These are phyloP conservation scores for Momotus momota DNA, from an alignment of 2,797 vertebrate species.

Conservation along the genomic window DNA sequence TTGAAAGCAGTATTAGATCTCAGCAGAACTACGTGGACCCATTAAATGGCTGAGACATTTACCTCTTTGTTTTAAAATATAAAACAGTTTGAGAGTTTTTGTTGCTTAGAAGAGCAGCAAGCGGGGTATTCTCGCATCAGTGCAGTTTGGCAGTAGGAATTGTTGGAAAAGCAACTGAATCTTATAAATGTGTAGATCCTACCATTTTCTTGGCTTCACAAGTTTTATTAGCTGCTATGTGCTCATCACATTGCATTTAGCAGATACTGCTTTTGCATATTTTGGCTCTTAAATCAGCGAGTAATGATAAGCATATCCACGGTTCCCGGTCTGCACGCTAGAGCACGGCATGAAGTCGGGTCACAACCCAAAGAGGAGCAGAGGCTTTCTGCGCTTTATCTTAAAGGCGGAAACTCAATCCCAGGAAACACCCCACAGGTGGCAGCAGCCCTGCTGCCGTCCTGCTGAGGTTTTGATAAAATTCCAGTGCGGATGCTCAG, in stretches of 20 bases:
- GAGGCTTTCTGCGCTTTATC: neutral
- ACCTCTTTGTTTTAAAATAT: neutral
- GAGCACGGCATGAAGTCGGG: neutral
- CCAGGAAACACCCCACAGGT: constrained; percentile 17
- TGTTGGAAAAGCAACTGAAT: neutral
- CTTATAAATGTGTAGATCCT: neutral
- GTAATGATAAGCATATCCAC: neutral
- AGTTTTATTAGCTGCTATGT: neutral
- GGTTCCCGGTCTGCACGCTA: neutral
- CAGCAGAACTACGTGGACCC: neutral
- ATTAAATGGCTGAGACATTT: neutral
- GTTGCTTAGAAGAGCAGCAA: neutral
- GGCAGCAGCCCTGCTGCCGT: neutral
- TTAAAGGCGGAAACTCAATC: neutral
- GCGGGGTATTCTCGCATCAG: neutral
- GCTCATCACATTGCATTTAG: neutral
- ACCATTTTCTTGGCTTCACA: neutral
- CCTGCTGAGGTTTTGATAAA: neutral
- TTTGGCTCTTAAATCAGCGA: neutral
- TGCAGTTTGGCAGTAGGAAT: neutral
- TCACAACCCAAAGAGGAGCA: neutral
- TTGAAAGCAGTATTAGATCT: neutral
- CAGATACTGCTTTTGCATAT: neutral
- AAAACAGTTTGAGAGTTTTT: neutral
- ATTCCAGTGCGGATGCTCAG: neutral